Base-by-base conservation (phyloP, 2,113 vertebrate species). In the Vombatus ursinus region DNA sequence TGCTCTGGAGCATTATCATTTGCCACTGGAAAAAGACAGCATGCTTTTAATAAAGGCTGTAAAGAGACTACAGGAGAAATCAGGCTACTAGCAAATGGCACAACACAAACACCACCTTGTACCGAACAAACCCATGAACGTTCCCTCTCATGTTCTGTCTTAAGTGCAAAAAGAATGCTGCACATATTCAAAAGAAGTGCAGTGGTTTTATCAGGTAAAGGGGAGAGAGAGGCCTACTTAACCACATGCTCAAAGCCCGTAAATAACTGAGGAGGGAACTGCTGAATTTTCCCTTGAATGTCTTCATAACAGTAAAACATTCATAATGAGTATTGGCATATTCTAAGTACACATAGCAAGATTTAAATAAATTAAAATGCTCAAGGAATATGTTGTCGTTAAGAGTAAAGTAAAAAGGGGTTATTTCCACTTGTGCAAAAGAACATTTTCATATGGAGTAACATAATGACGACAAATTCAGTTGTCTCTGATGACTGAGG, bases 1-100 rank as follows among this genome's bases (percentile, higher is more conserved):
- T 99, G 99, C 91, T 99, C 99, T 7, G 99, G 99, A 52, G 99
- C 99, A 3, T 99, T 99, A 98, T 99, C 99, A 90, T 99, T 99
- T 96, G 99, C 99, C 98, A 99, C 99, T 99, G 96, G n/a, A 98
- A 97, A 47, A 96, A 96, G 77, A 97, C 10, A 53, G 93, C 37
- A 91, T 9, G 19, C 93, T 12, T 92, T 53, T 68, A 92, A 57
- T 52, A 95, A 94, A 95, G 93, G 68, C 93, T 90, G 68, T 14
- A 1, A 31, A 77, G 37, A 93, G 31, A 9, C 16, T 31, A 48
- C 8, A 48, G 4, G 0, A 94, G 3, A 11, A 25, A 95, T 8
- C 52, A 91, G 52, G n/a, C 57, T 94, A 91, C 95, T 0, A 89
- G 68, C 2, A 68, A 68, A 68, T 16, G 61, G 12, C 31, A 3